phyloP scores from a whole-genome alignment of 1,140 invertebrate genomes.

The Reticulitermes speratus region DNA sequence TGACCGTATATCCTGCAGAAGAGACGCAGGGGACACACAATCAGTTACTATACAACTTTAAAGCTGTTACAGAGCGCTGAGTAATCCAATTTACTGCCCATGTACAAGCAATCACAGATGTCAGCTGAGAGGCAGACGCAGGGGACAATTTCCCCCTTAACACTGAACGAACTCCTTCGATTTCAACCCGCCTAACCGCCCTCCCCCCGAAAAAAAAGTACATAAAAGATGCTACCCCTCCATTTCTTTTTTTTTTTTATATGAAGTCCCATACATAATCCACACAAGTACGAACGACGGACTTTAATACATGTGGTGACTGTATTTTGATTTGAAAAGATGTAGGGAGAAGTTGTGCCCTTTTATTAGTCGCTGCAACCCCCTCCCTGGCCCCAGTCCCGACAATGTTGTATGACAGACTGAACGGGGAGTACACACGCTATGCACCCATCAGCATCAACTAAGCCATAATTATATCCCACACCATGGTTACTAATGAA shows the following conservation, averaged over 20 bases:
- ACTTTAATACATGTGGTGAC: neutral
- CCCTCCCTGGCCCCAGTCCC: too few relatives aligned
- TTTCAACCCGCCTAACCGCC: neutral
- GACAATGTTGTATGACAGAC: neutral
- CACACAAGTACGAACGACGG: neutral
- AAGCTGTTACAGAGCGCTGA: neutral
- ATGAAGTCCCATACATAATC: neutral
- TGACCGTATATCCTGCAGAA: neutral
- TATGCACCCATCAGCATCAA: neutral
- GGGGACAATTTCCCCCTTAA: neutral
- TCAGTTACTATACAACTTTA: neutral
- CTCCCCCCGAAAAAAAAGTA: neutral
- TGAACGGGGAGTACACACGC: neutral
- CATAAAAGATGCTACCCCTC: neutral
- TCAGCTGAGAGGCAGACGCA: neutral
- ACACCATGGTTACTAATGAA: too few relatives aligned
- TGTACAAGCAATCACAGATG: neutral
- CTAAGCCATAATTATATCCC: neutral
- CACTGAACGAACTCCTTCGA: neutral
- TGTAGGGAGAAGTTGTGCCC: neutral
- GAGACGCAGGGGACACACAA: neutral
- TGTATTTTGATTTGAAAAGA: neutral
- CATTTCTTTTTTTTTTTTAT: neutral
- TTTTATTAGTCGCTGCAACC: neutral
- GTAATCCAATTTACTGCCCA: neutral